Evolutionary conservation across 2,888 invertebrate genomes (phyloP).

Genomic region (Rhagium mordax): DNA sequence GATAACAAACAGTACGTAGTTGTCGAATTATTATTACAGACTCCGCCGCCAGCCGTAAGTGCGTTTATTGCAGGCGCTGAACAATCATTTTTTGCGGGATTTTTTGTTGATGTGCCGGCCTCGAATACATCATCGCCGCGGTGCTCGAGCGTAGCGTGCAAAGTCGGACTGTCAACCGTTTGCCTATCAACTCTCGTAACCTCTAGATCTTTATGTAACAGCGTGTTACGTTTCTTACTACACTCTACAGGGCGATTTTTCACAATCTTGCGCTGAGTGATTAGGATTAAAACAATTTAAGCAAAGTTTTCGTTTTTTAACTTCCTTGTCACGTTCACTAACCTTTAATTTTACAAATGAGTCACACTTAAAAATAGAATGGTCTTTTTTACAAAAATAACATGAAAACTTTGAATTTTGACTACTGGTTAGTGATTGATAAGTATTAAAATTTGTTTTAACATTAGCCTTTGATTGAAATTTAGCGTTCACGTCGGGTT

Average conservation of each 20-base stretch:
- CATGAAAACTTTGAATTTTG: neutral
- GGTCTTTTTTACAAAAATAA: conserved; percentile 31
- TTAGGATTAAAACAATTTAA: conserved; percentile 27
- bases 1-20: neutral
- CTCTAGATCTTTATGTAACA: conserved; percentile 12
- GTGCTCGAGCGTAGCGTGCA: neutral
- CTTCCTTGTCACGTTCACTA: conserved; percentile 2
- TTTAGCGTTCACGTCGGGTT: neutral
- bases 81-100: neutral
- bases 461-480: neutral
- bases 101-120: neutral
- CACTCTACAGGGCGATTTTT: conserved; percentile 35
- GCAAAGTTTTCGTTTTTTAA: conserved; percentile 27
- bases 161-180: neutral
- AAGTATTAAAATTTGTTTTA: neutral
- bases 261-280: conserved; percentile 25
- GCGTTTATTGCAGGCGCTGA: neutral
- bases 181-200: neutral
- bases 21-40: too few relatives aligned
- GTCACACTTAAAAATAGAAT: conserved; percentile 37
- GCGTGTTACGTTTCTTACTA: conserved; percentile 33
- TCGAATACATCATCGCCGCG: neutral
- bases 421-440: neutral
- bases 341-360: conserved; percentile 15
- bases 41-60: neutral